Base-by-base conservation (phyloP, 2,113 vertebrate genomes). In the Platanista minor region DNA sequence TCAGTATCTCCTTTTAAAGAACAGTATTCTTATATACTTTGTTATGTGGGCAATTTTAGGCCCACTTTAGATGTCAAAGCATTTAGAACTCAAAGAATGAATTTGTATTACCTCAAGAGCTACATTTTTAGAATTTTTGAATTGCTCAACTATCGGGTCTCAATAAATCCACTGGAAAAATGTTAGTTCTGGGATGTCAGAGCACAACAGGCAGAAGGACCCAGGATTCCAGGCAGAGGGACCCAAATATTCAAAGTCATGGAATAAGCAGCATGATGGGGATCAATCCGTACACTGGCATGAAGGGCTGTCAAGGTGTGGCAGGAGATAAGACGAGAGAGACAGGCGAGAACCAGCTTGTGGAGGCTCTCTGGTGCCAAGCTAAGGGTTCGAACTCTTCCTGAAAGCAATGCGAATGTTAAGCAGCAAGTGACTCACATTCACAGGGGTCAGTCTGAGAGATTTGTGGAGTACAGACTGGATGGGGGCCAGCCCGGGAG, bases 41-140 rank as follows among this genome's bases (percentile, higher is more conserved):
- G 52, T 84, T 85, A 29, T 36, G 39, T 86, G 49, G 91, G 5
- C 77, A 72, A 10, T 62, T 91, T 82, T 80, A 89, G 33, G 10
- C 36, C 83, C 9, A 54, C 52, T 85, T 88, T 94, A 92, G 57
- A 80, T 88, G 14, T 82, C 43, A 91, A 67, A 90, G 25, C 66
- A 90, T 94, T 80, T 92, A 14, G 92, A 91, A 93, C 64, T 95
- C 39, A 95, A 82, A 95, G 39, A 54, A 66, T 52, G 33, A 57
- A 57, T 80, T 85, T 93, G 25, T 87, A 75, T 95, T 86, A 67
- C 46, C 61, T 95, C 75, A 81, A 94, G 27, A 46, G 75, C 31
- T 80, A n/a, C 18, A 43, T 52, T 52, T 77, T 91, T 81, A 61
- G 69, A 87, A 61, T 87, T 93, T 94, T 82, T 25, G 46, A 41